A percentile compares a stretch with the other conserved stretches of the same genome.
Conservation (phyloP, 2,888 invertebrate species). For the Rhagonycha lutea region DNA sequence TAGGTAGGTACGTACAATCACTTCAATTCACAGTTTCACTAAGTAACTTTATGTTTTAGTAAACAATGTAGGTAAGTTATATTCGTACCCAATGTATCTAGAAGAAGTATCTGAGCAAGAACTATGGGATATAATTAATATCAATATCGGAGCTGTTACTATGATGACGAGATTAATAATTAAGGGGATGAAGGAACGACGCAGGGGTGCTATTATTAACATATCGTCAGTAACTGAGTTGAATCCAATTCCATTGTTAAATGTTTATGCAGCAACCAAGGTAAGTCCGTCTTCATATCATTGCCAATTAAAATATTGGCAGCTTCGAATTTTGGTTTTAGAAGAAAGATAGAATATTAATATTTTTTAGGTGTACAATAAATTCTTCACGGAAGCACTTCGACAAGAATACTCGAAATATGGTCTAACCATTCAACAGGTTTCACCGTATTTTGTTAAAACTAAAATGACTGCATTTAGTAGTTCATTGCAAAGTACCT, state of each 20-base stretch:
- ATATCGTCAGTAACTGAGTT: slow-evolving; percentile 88
- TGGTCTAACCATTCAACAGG: slow-evolving; percentile 83
- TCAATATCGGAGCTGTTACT: slow-evolving; percentile 88
- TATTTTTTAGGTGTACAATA: slow-evolving; percentile 66
- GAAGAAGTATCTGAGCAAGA: slow-evolving; percentile 73
- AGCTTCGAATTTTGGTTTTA: too few species aligned
- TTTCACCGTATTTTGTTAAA: slow-evolving; percentile 85
- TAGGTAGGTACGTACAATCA: slow-evolving; percentile 64
- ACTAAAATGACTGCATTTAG: slow-evolving; percentile 92
- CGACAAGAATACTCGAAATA: slow-evolving; percentile 76
- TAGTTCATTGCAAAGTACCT: slow-evolving; percentile 67
- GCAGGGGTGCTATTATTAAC: slow-evolving; percentile 84
- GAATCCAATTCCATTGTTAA: slow-evolving; percentile 85
- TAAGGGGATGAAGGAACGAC: slow-evolving; percentile 75
- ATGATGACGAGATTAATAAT: slow-evolving; percentile 79
- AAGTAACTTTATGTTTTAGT: slow-evolving; percentile 62
- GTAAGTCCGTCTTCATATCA: too few species aligned
- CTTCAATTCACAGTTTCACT: neutral
- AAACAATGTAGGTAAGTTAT: slow-evolving; percentile 91
- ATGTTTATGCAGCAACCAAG: slow-evolving; percentile 90
- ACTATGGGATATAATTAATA: slow-evolving; percentile 81
- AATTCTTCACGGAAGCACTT: slow-evolving; percentile 78
- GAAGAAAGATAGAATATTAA: neutral
- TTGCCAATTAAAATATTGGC: too few species aligned
- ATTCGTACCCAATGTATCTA: slow-evolving; percentile 81